These are phyloP conservation scores for Drosophila infuscata DNA, from an alignment of 2,888 invertebrate genomes.

Conservation along the genomic window DNA sequence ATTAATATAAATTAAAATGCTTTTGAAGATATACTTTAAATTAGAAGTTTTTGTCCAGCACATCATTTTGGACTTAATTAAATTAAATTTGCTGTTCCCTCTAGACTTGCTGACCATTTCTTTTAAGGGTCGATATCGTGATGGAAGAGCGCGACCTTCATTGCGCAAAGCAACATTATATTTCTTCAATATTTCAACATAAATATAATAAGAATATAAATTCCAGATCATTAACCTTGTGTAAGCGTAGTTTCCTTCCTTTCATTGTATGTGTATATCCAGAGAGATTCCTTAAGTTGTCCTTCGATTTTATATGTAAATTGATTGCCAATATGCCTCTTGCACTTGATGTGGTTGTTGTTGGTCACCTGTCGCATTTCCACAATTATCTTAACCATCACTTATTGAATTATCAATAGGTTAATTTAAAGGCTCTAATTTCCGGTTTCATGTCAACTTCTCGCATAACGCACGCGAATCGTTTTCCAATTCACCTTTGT, in stretches of 20 bases:
- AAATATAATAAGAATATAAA: neutral
- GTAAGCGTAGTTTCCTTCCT: no score
- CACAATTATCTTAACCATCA: conserved; percentile 7
- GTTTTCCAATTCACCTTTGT: neutral
- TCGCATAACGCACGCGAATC: conserved; percentile 20
- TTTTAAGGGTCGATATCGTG: neutral
- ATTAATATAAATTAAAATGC: no score
- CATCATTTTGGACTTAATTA: neutral
- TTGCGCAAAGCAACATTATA: neutral
- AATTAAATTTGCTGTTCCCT: neutral
- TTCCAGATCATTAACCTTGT: neutral
- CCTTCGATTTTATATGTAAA: no score
- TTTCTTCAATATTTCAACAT: neutral
- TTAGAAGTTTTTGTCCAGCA: neutral
- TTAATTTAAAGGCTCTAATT: conserved; percentile 11
- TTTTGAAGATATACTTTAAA: neutral
- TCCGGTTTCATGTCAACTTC: conserved; percentile 42
- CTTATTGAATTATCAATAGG: conserved; percentile 19
- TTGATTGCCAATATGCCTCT: neutral
- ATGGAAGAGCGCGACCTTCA: neutral
- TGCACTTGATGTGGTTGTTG: neutral
- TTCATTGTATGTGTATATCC: no score
- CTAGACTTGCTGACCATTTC: neutral
- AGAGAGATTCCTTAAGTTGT: no score
- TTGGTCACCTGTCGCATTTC: conserved; percentile 10